These are phyloP conservation scores for Campopleginae sp. DNA, from an alignment of 2,888 invertebrate species.

Conservation along the genomic window DNA sequence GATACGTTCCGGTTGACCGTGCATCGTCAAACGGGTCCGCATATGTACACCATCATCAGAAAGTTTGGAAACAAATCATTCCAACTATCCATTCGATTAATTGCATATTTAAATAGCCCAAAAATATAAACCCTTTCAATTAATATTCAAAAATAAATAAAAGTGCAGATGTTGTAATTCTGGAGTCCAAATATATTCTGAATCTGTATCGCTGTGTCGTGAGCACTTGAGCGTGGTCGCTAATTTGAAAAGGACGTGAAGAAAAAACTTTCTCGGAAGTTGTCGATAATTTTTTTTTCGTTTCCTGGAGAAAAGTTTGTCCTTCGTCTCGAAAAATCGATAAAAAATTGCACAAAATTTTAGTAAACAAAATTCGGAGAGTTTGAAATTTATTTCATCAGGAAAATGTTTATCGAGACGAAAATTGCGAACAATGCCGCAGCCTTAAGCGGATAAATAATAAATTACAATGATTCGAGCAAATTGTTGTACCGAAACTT, in stretches of 20 bases:
- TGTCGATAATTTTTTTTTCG: too few relatives aligned
- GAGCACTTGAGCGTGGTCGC: too few relatives aligned
- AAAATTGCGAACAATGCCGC: background rate
- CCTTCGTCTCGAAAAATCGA: too few relatives aligned
- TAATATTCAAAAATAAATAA: background rate
- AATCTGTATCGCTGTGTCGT: too few relatives aligned
- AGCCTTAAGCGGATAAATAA: background rate
- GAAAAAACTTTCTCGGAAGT: too few relatives aligned
- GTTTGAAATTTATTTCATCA: background rate
- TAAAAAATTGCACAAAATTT: too few relatives aligned
- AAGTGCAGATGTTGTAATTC: background rate
- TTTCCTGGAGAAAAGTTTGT: too few relatives aligned
- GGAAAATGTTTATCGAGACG: background rate
- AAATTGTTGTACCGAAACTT: background rate
- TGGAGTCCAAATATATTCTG: too few relatives aligned
- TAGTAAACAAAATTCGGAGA: too few relatives aligned
- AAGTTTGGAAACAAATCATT: background rate
- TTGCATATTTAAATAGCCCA: background rate
- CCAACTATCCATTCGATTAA: background rate
- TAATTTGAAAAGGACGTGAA: too few relatives aligned
- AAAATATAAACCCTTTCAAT: background rate
- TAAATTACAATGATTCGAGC: background rate
- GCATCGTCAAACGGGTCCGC: slow-evolving; percentile 33
- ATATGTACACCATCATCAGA: background rate
- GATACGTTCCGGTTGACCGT: slow-evolving; percentile 51